phyloP scores from a whole-genome alignment of 1,140 invertebrate species.

The Cyphomyrmex costatus region DNA sequence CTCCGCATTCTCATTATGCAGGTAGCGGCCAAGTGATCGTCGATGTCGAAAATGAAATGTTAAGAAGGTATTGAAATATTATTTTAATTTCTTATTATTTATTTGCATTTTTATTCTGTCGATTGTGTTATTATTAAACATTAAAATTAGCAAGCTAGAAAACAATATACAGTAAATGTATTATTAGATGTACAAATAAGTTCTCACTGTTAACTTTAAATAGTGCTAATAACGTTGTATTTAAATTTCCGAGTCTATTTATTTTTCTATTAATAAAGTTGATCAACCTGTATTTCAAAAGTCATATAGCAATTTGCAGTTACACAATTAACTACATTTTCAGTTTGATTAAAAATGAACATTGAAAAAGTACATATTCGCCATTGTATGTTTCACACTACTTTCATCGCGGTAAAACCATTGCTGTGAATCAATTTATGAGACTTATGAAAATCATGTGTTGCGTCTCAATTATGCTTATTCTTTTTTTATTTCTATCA shows the following conservation, averaged over 20 bases:
- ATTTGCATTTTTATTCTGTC: not conserved
- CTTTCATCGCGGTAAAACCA: too few species aligned
- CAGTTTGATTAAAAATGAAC: too few species aligned
- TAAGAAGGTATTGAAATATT: slow-evolving; percentile 86
- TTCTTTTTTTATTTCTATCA: slow-evolving; percentile 37
- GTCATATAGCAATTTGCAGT: too few species aligned
- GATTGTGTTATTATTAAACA: not conserved
- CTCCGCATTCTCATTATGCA: slow-evolving; percentile 83
- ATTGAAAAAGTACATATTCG: too few species aligned
- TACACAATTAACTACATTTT: too few species aligned
- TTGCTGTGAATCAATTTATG: too few species aligned
- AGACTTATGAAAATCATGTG: not conserved
- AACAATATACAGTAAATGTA: not conserved
- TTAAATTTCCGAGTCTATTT: too few species aligned
- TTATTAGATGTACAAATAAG: not conserved
- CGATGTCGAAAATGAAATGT: slow-evolving; percentile 92
- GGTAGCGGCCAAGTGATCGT: slow-evolving; percentile 89
- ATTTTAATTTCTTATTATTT: not conserved
- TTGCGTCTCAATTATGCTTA: not conserved
- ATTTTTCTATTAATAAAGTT: too few species aligned
- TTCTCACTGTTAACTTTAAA: too few species aligned
- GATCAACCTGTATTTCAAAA: too few species aligned
- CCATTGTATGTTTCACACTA: too few species aligned
- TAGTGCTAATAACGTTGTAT: too few species aligned
- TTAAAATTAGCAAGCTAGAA: not conserved